A percentile compares a stretch with the other conserved stretches of the same genome.
Evolutionary conservation across 64 coral and sea anemone genomes (phyloP).

Genomic region (Actinia tenebrosa): DNA sequence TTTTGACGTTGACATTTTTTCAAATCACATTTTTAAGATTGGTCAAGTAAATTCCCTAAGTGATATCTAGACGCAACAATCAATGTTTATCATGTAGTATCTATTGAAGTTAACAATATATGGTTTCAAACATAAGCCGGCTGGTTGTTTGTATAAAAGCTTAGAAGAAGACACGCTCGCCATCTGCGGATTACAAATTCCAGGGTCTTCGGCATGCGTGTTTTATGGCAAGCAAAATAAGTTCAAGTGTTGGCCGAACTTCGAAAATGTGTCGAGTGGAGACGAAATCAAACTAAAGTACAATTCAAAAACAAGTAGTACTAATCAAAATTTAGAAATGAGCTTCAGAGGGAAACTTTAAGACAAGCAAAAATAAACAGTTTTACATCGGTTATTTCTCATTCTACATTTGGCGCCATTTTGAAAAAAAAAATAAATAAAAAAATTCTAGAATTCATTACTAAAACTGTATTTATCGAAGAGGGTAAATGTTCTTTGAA

Average conservation of each 20-base stretch:
- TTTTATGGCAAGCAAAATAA: background rate
- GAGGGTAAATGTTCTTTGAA: background rate
- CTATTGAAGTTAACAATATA: background rate
- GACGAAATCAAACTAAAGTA: background rate
- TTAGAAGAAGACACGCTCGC: background rate
- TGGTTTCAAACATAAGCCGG: background rate
- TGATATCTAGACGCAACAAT: background rate
- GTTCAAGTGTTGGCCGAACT: background rate
- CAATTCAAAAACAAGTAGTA: background rate
- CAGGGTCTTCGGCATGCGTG: background rate
- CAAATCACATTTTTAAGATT: background rate
- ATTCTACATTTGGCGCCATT: background rate
- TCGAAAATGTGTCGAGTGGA: background rate
- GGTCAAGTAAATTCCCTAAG: background rate
- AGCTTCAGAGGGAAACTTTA: background rate
- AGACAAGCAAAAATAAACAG: background rate
- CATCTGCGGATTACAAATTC: conserved; percentile 30
- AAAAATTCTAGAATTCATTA: background rate
- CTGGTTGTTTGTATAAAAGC: background rate
- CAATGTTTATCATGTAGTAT: background rate
- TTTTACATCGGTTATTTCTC: background rate
- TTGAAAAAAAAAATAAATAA: background rate
- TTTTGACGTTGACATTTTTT: background rate
- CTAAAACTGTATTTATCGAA: background rate
- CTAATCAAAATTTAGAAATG: background rate